Base-by-base conservation (phyloP, 1,140 invertebrate genomes). In the Cephus cinctus region DNA sequence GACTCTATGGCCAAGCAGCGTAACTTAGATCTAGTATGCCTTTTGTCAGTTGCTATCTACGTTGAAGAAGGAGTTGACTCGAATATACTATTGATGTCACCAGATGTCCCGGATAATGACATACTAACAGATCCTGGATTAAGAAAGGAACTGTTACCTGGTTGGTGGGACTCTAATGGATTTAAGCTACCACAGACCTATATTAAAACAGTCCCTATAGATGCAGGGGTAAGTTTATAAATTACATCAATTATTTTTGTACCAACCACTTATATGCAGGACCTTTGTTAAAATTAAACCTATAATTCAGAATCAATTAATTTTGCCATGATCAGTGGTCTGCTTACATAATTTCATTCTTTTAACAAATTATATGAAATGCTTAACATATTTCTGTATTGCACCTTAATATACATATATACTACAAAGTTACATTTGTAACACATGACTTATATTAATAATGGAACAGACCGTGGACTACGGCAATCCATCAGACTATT, bases 131-230 rank as follows among this genome's bases (percentile, higher is more conserved):
- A 76, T 59, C 72, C 74, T 23, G 71, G 67, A 32, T 51, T 77
- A 16, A 59, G 63, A 20, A 73, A 70, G 19, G 73, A 76, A 50
- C 53, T 76, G 15, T 21, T 73, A 20, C 71, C 69, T 16, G 59
- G 65, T 11, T 76, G 75, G 75, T 76, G 72, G 67, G 64, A 70
- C 43, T 57, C 56, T 14, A 60, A 70, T 39, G 73, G 69, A 15
- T 73, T 73, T 27, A 75, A 73, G 54, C 56, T 77, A 47, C 71
- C 75, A 1, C 67, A 76, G 44, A 77, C 73, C 3, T 72, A 69
- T 43, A 57, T 77, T 16, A 73, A 74, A 55, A 75, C 75, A 46
- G 59, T 77, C 9, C 75, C 75, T 3, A 64, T 61, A 23, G 66
- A 76, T 43, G 52, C 59, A n/a, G 62, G 55, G 53, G 71, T 75